Percentiles rank a stretch among this genome's conserved stretches.
Evolutionary conservation across 2,888 invertebrate species (phyloP).

Genomic region (Hemistola chrysoprasaria): DNA sequence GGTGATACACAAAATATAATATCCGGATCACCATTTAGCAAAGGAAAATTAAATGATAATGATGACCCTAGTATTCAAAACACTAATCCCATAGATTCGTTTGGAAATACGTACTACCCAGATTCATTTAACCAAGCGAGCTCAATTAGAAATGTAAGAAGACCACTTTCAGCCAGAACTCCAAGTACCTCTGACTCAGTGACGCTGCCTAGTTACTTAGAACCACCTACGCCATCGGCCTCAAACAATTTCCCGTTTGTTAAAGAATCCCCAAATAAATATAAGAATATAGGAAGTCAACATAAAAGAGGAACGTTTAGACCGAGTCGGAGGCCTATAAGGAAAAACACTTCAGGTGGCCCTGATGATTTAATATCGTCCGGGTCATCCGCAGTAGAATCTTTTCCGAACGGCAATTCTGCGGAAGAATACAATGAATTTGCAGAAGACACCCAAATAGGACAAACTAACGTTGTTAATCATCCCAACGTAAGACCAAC

Average conservation of each 20-base stretch:
- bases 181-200: slow-evolving; percentile 53
- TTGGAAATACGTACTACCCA: slow-evolving; percentile 68
- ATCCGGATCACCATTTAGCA: slow-evolving; percentile 57
- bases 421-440: slow-evolving; percentile 62
- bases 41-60: slow-evolving; percentile 48
- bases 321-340: slow-evolving; percentile 66
- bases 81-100: slow-evolving; percentile 63
- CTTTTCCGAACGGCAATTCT: slow-evolving; percentile 47
- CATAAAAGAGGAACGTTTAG: slow-evolving; percentile 66
- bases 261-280: slow-evolving; percentile 60
- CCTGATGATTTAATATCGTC: slow-evolving; percentile 69
- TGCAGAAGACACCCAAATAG: slow-evolving; percentile 52
- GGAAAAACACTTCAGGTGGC: slow-evolving; percentile 66
- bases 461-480: slow-evolving; percentile 41
- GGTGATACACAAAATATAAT: slow-evolving; percentile 63
- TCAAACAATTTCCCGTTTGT: slow-evolving; percentile 57
- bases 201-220: slow-evolving; percentile 72
- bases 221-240: slow-evolving; percentile 71
- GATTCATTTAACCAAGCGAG: slow-evolving; percentile 72
- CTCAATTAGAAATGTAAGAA: slow-evolving; percentile 63
- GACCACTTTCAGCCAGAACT: slow-evolving; percentile 51
- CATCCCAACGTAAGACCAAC: slow-evolving; percentile 48
- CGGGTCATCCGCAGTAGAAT: slow-evolving; percentile 65
- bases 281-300: slow-evolving; percentile 54
- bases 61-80: slow-evolving; percentile 46